A percentile compares a stretch with the other conserved stretches of the same genome.
phyloP scores from a whole-genome alignment of 2,888 invertebrate genomes.

The Dynastes hyllus region DNA sequence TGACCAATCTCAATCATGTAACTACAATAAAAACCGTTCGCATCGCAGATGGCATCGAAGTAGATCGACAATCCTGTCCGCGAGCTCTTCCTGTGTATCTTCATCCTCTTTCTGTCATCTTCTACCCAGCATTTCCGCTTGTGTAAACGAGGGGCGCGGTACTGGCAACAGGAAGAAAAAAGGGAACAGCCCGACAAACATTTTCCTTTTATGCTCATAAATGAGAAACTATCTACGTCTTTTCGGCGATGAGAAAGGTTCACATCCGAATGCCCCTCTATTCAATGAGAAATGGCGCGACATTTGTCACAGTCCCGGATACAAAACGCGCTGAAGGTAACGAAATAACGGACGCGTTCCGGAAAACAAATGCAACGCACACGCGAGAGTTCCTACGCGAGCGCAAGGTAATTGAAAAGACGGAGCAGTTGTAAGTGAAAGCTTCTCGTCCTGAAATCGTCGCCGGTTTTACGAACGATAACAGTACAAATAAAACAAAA shows the following conservation, averaged over 20 bases:
- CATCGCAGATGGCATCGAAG: conserved; percentile 19
- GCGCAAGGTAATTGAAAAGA: conserved; percentile 32
- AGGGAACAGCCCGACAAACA: conserved; percentile 32
- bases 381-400: conserved; percentile 10
- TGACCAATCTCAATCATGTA: conserved; percentile 2
- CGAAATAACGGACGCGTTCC: conserved; percentile 25
- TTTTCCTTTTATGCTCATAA: conserved; percentile 47
- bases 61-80: conserved; percentile 37
- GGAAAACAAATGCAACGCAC: conserved; percentile 42
- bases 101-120: conserved; percentile 20
- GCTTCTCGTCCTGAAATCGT: conserved; percentile 23
- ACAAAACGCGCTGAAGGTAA: conserved; percentile 46
- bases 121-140: conserved; percentile 13
- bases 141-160: background rate
- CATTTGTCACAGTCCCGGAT: conserved; percentile 48
- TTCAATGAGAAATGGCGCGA: conserved; percentile 45
- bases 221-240: conserved; percentile 46
- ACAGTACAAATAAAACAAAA: conserved; percentile 30
- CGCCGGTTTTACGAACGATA: conserved; percentile 26
- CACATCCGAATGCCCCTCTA: conserved; percentile 45
- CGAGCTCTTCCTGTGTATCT: conserved; percentile 31
- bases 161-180: conserved; percentile 27
- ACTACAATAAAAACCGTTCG: conserved; percentile 6
- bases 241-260: conserved; percentile 46
- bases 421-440: conserved; percentile 4